phyloP scores from a whole-genome alignment of 2,888 invertebrate species.

The Dichetophora obliterata region DNA sequence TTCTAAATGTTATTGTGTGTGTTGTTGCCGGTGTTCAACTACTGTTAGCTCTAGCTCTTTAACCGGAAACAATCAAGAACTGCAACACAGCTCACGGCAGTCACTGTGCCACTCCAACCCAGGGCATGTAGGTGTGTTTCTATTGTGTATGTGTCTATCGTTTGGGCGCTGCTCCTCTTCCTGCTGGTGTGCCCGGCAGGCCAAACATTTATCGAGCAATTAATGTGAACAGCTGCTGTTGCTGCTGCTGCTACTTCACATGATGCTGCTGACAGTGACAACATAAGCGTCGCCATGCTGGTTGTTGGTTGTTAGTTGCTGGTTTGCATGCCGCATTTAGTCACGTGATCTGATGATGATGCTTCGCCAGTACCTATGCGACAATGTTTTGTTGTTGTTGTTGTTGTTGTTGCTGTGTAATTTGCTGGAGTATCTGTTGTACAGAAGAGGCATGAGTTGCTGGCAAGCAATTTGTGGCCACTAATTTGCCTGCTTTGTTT shows the following conservation, averaged over 20 bases:
- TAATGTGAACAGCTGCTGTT: constrained; percentile 29
- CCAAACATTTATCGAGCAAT: constrained; percentile 43
- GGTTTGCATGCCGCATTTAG: constrained; percentile 3
- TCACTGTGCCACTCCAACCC: not conserved
- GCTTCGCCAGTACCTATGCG: no score
- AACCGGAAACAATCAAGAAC: not conserved
- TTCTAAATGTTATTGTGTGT: not conserved
- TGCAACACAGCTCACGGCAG: not conserved
- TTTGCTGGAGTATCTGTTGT: not conserved
- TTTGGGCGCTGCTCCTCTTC: not conserved
- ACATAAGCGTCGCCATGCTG: constrained; percentile 19
- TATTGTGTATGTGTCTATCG: no score
- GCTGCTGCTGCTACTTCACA: not conserved
- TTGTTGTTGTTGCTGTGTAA: not conserved
- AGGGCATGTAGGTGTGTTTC: not conserved
- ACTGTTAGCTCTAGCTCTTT: not conserved
- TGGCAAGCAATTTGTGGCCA: constrained; percentile 1
- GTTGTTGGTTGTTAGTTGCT: not conserved
- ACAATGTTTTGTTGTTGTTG: not conserved
- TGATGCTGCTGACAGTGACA: constrained; percentile 20
- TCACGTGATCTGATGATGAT: not conserved
- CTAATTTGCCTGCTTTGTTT: not conserved
- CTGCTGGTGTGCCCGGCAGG: constrained; percentile 1
- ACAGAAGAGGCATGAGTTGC: not conserved
- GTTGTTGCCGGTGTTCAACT: not conserved